Percentiles rank a stretch among this genome's conserved stretches.
Evolutionary conservation across 2,797 vertebrate genomes (phyloP).

Genomic region (Monodelphis domestica): DNA sequence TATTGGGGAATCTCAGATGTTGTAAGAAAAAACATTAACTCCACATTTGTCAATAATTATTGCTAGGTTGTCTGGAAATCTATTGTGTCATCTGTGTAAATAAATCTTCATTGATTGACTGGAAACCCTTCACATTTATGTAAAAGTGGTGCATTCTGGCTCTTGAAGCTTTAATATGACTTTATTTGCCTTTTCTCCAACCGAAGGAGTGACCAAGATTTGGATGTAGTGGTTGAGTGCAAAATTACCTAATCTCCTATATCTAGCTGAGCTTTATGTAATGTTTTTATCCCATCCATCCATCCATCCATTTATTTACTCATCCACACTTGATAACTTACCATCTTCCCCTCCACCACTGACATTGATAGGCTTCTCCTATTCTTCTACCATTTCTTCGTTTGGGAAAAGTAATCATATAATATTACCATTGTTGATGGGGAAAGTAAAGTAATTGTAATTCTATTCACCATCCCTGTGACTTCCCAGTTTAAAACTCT

Average conservation of each 20-base stretch:
- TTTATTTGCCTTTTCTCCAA: neutral
- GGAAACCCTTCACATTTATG: neutral
- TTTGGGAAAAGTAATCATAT: neutral
- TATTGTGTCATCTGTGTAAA: neutral
- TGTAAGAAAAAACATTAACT: neutral
- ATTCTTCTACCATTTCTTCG: neutral
- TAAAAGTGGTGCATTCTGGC: neutral
- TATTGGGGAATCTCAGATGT: slow-evolving; percentile 21
- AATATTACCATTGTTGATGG: neutral
- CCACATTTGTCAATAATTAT: neutral
- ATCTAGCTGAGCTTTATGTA: neutral
- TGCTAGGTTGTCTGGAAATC: neutral
- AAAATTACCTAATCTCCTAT: neutral
- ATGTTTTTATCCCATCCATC: neutral
- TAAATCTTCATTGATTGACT: neutral
- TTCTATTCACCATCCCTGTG: neutral
- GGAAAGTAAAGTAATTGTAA: neutral
- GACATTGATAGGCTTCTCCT: neutral
- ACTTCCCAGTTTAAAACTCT: neutral
- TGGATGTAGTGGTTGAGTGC: neutral
- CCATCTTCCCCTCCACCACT: neutral
- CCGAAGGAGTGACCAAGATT: neutral
- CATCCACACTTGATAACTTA: neutral
- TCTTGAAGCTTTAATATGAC: neutral
- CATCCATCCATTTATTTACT: neutral